A percentile compares a stretch with the other conserved stretches of the same genome.
Conservation (phyloP, 2,888 invertebrate species). For the Agrochola circellaris region DNA sequence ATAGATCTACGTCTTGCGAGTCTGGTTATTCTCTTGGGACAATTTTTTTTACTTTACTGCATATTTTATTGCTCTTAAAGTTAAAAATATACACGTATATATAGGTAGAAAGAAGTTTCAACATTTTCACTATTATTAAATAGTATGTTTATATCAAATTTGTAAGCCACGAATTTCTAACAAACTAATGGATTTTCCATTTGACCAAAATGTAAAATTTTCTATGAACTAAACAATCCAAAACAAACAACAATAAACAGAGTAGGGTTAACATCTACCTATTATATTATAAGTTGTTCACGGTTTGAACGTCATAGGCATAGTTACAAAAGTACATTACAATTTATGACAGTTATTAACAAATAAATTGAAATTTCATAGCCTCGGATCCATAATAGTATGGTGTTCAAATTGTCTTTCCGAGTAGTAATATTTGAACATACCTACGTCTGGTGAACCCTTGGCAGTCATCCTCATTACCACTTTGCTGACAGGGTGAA, state of each 20-base stretch:
- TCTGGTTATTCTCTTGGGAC: not conserved
- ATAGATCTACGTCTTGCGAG: not conserved
- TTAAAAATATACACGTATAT: not conserved
- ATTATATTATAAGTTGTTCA: not conserved
- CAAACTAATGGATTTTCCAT: not conserved
- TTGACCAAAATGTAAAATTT: not conserved
- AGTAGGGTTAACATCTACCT: not conserved
- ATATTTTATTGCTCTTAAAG: not conserved
- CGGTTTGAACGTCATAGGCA: not conserved
- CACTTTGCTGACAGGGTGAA: too few species aligned
- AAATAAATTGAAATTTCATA: not conserved
- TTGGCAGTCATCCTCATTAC: not conserved
- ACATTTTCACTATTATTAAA: not conserved
- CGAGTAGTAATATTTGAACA: not conserved
- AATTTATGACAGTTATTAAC: not conserved
- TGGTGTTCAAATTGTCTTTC: not conserved
- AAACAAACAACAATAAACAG: not conserved
- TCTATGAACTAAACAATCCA: not conserved
- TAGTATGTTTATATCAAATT: not conserved
- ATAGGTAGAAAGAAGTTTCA: not conserved
- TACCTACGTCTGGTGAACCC: not conserved
- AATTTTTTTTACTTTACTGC: not conserved
- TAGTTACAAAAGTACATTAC: not conserved
- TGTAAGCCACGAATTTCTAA: not conserved
- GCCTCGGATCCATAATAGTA: not conserved